phyloP scores from a whole-genome alignment of 2,888 invertebrate species.

The Teinopalpus imperialis region DNA sequence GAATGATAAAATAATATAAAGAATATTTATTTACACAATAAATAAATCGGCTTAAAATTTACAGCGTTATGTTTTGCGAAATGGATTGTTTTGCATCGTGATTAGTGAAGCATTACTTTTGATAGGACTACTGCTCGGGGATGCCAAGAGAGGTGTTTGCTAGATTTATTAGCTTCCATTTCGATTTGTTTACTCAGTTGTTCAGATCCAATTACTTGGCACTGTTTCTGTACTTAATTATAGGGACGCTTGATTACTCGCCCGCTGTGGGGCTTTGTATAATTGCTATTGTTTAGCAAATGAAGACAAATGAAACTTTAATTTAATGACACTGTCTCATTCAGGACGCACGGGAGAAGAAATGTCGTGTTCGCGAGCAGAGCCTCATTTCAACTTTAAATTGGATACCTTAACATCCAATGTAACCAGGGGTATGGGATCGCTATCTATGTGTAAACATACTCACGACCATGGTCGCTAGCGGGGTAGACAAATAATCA shows the following conservation, averaged over 20 bases:
- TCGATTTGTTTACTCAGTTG: slow-evolving; percentile 82
- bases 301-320: slow-evolving; percentile 83
- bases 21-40: too few relatives aligned
- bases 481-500: too few relatives aligned
- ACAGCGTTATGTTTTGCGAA: background rate
- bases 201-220: slow-evolving; percentile 82
- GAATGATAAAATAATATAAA: too few relatives aligned
- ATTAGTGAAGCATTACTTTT: slow-evolving; percentile 82
- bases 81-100: slow-evolving; percentile 18
- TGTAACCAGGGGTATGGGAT: background rate
- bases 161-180: slow-evolving; percentile 80
- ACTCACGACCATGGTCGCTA: slow-evolving; percentile 2
- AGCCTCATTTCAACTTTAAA: slow-evolving; percentile 58
- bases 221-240: slow-evolving; percentile 82
- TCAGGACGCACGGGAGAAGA: slow-evolving; percentile 68
- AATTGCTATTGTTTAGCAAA: slow-evolving; percentile 83
- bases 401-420: slow-evolving; percentile 42
- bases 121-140: slow-evolving; percentile 57
- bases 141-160: slow-evolving; percentile 76
- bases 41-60: too few relatives aligned
- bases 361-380: slow-evolving; percentile 53
- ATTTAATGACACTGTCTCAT: slow-evolving; percentile 80
- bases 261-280: slow-evolving; percentile 81
- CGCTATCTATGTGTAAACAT: background rate
- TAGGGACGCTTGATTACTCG: slow-evolving; percentile 82